Evolutionary conservation across 2,888 invertebrate species (phyloP), one percentile per base, ranked within the genome.

Genomic region (Thecocarcelia acutangulata): DNA sequence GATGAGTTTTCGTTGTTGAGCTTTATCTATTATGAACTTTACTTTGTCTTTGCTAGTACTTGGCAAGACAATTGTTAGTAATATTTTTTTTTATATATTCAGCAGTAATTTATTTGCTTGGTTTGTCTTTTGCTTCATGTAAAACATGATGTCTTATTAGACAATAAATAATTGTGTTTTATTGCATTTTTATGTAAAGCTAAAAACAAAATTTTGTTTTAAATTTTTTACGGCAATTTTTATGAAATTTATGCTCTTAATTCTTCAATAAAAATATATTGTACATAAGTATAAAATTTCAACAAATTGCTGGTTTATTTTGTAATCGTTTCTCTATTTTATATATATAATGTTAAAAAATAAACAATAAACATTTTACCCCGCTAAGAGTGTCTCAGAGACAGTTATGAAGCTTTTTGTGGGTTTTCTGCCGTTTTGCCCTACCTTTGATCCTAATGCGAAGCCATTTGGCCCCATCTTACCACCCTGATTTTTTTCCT

Each of bases 161-260:
- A 80, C 74, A 80, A 80, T 75, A 80, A 80, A 80, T 75, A 75
- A 80, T 75, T 70, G 69, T 80, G 37, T 58, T 75, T 80, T 75
- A 75, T 80, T 68, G 69, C 73, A 69, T 80, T 63, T 74, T 74
- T 69, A 80, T 73, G 79, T 79, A 61, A 54, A 79, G 54, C n/a
- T 15, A 63, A 52, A 54, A 68, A 48, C 50, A 46, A 2, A 52
- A 70, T 73, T 68, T 73, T 68, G n/a, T n/a, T n/a, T n/a, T n/a
- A n/a, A 68, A 58, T 33, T 33, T 63, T 52, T 44, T 61, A 56
- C 44, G 46, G 50, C 58, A 64, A 61, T 69, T 54, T 52, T 61
- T 76, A 44, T 17, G 46, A 37, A n/a, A 52, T 59, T 64, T 66
- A 66, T 66, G 48, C 40, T 66, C 50, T 75, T 46, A 5, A 68